Percentiles rank a stretch among this genome's conserved stretches.
Conservation (phyloP, 2,113 vertebrate species). For the Catharus fuscescens region DNA sequence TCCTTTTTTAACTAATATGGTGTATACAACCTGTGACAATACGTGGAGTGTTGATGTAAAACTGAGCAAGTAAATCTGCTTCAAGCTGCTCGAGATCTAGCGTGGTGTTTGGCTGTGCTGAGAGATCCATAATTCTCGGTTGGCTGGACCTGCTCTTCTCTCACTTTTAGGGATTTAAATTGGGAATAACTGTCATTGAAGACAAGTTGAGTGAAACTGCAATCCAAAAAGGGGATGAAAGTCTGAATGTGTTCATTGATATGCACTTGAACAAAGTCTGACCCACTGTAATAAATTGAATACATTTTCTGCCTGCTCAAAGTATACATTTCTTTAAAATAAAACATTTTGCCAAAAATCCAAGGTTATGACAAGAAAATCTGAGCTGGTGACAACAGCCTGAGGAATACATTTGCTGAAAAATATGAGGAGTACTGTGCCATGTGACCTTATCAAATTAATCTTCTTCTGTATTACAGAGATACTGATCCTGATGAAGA, state of each 20-base stretch:
- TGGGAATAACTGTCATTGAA: not conserved
- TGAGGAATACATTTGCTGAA: not conserved
- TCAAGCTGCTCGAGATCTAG: not conserved
- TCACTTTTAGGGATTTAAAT: not conserved
- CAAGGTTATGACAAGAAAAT: not conserved
- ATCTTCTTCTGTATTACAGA: conserved; percentile 50
- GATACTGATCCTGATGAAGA: conserved; percentile 57
- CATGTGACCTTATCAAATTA: conserved; percentile 49
- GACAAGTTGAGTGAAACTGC: not conserved
- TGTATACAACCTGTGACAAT: not conserved
- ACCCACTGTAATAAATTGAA: not conserved
- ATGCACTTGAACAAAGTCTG: not conserved
- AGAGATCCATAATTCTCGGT: not conserved
- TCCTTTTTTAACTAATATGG: not conserved
- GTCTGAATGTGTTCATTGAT: not conserved
- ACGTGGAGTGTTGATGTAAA: not conserved
- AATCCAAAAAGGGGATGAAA: not conserved
- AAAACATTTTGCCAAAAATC: not conserved
- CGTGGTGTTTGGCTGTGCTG: not conserved
- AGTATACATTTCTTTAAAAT: not conserved
- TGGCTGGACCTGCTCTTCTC: not conserved
- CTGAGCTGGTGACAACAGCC: not conserved
- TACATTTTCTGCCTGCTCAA: not conserved
- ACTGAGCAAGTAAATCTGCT: not conserved
- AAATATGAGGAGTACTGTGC: not conserved